Conservation (phyloP, 2,888 invertebrate genomes). For the Gryllus longicercus region DNA sequence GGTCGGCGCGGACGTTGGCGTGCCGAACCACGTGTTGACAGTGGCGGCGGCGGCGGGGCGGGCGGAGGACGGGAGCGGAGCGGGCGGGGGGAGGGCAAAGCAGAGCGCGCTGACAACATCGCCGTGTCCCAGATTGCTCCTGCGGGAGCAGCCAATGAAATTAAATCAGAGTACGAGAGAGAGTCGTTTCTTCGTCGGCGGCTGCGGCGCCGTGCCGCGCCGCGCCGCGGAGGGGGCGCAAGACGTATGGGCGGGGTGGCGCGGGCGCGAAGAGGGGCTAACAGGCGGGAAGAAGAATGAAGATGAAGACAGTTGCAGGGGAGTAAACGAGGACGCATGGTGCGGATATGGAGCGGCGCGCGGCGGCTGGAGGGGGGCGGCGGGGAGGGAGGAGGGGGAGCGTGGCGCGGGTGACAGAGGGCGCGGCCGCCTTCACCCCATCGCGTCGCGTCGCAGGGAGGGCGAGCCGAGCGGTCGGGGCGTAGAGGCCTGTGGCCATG, state of each 20-base stretch:
- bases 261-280: neutral
- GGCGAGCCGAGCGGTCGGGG: no score
- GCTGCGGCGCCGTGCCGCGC: neutral
- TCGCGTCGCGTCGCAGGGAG: no score
- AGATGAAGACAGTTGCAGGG: neutral
- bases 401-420: no score
- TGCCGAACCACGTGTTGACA: neutral
- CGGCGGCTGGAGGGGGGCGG: no score
- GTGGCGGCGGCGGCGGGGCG: neutral
- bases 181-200: no score
- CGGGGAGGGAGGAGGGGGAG: neutral
- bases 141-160: conserved; percentile 29
- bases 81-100: neutral
- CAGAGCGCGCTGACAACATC: neutral
- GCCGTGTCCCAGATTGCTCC: conserved; percentile 29
- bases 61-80: neutral
- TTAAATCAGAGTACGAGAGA: conserved; percentile 28
- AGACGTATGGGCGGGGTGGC: neutral
- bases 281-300: conserved; percentile 5
- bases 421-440: no score
- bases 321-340: conserved; percentile 17
- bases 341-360: neutral
- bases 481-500: no score
- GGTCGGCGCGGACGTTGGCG: no score
- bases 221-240: neutral